Base-by-base conservation (phyloP, 2,888 invertebrate species). In the Pomacea canaliculata region DNA sequence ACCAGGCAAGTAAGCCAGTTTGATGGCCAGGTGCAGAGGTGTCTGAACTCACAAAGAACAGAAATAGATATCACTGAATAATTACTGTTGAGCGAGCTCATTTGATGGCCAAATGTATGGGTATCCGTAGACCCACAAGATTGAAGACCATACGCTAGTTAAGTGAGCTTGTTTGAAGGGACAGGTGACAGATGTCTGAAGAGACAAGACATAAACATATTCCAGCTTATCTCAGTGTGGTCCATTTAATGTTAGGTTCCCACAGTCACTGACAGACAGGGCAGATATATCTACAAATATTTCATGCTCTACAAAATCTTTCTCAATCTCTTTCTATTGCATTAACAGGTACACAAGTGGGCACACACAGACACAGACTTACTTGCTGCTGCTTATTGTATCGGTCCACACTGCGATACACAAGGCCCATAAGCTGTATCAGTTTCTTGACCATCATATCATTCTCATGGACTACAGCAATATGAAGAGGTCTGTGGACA, bases 381-480 rank as follows among this genome's bases (percentile, higher is more conserved):
- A 87, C 87, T 85, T 88, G 87, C 75, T 85, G 84, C 16, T 85
- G 82, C 79, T 86, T 86, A 69, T 88, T 88, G 76, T 83, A 86
- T 62, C 83, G 81, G 80, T 88, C 87, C 23, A 88, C 85, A 77
- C 81, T 85, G 70, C 84, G 84, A n/a, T 84, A 82, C 5, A 86
- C 85, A 59, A 87, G 83, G 59, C 81, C 81, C 88, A 87, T 87
- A 67, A 88, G 82, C 68, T 85, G 84, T 13, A 88, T 85, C 76
- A 86, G 85, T 79, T 85, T 86, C 78, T 84, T 83, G n/a, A 87
- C 86, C 80, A 86, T 81, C 12, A 81, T 81, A 70, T 81, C 82
- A 65, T 86, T 85, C 76, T 86, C 85, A 73, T 88, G 88, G 9
- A 86, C 87, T 37, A 88, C 88, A 65, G 88, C 88, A 23, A 88